A percentile compares a stretch with the other conserved stretches of the same genome.
Evolutionary conservation across 2,113 vertebrate species (phyloP).

Genomic region (Toxotes chatareus): DNA sequence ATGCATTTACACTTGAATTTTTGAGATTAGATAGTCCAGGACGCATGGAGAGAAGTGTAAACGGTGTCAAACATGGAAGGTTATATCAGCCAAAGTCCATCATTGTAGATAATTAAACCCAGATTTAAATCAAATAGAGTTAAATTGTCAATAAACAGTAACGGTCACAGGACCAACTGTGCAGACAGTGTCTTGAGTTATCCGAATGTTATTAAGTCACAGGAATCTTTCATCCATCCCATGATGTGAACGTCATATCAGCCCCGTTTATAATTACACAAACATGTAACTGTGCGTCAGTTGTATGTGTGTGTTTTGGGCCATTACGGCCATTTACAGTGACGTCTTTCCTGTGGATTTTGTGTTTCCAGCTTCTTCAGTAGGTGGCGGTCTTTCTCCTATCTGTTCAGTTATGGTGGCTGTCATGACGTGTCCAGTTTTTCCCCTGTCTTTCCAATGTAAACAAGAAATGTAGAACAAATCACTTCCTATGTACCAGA

Average conservation of each 20-base stretch:
- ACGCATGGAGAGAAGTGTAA: neutral
- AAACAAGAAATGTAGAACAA: slow-evolving; percentile 36
- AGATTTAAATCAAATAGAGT: neutral
- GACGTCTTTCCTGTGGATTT: neutral
- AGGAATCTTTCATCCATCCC: neutral
- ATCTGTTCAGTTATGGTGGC: neutral
- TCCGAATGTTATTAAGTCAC: neutral
- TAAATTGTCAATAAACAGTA: no score
- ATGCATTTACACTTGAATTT: neutral
- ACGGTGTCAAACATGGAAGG: neutral
- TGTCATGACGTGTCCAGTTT: slow-evolving; percentile 16
- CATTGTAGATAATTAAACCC: neutral
- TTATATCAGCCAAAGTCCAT: neutral
- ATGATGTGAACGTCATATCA: neutral
- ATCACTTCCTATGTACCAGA: slow-evolving; percentile 31
- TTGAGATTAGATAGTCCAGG: neutral
- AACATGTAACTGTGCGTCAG: neutral
- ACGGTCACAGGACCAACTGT: no score
- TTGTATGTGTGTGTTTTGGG: neutral
- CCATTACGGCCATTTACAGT: neutral
- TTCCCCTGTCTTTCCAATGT: slow-evolving; percentile 22
- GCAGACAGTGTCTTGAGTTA: neutral
- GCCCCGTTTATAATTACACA: neutral
- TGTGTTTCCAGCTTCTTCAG: slow-evolving; percentile 23
- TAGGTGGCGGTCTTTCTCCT: neutral